Evolutionary conservation across 2,113 vertebrate species (phyloP).

Genomic region (Indicator indicator): DNA sequence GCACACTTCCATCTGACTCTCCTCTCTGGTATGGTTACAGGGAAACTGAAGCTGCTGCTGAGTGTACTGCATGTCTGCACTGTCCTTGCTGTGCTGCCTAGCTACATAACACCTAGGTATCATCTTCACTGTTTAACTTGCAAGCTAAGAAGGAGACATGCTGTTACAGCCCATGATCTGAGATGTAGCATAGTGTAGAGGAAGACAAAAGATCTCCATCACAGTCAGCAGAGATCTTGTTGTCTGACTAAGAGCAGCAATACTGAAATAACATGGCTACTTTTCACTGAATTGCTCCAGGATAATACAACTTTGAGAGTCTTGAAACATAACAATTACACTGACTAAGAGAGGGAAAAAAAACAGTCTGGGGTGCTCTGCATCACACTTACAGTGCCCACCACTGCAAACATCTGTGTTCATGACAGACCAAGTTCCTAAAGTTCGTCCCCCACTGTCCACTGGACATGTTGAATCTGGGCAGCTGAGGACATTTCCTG

Average conservation of each 20-base stretch:
- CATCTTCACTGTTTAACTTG: background rate
- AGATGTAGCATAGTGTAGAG: background rate
- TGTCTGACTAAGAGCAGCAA: background rate
- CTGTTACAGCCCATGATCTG: background rate
- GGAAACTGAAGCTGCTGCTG: background rate
- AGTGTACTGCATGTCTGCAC: background rate
- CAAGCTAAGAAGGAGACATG: background rate
- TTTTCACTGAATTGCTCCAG: background rate
- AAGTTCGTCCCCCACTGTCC: background rate
- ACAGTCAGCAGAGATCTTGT: background rate
- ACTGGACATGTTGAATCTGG: fast-evolving
- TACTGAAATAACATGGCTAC: background rate
- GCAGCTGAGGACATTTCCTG: background rate
- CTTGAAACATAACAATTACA: background rate
- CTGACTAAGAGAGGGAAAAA: background rate
- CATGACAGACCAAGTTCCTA: background rate
- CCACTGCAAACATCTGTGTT: background rate
- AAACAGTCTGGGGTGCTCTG: background rate
- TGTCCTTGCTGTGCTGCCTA: background rate
- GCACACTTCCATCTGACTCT: fast-evolving
- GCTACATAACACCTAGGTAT: background rate
- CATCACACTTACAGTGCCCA: background rate
- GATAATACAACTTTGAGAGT: background rate
- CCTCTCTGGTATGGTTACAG: background rate
- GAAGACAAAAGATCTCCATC: background rate